These are phyloP conservation scores for Cliona cf. orientalis DNA, from an alignment of 37 sponge, comb jelly and placozoan genomes.

Conservation along the genomic window DNA sequence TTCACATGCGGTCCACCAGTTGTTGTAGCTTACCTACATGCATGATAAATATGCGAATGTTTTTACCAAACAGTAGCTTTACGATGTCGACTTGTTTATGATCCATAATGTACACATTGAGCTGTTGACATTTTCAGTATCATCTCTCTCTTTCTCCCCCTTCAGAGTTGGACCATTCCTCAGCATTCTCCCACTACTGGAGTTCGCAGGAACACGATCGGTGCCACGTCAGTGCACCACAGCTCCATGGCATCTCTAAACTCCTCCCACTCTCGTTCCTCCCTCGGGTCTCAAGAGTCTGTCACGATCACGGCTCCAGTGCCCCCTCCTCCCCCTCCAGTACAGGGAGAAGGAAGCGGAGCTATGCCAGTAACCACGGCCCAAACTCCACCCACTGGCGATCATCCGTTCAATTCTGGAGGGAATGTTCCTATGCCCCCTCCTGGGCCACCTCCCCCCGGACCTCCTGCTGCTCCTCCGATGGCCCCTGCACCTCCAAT, in stretches of 20 bases:
- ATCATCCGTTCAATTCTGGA: background rate
- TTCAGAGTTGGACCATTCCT: conserved; percentile 29
- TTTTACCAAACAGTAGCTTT: too few species aligned
- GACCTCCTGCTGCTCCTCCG: background rate
- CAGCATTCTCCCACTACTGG: background rate
- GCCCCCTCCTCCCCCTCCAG: background rate
- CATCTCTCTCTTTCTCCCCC: background rate
- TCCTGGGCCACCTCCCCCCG: conserved; percentile 29
- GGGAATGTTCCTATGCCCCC: conserved; percentile 11
- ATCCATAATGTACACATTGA: too few species aligned
- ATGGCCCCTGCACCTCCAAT: conserved; percentile 12
- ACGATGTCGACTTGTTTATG: too few species aligned
- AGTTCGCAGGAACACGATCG: too few species aligned
- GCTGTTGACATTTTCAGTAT: too few species aligned
- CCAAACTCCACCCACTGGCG: background rate
- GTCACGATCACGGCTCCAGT: conserved; percentile 3
- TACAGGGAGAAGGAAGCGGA: background rate
- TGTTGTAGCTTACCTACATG: too few species aligned
- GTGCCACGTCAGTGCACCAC: too few species aligned
- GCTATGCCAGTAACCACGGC: background rate
- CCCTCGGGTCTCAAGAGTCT: conserved; percentile 24
- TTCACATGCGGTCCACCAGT: too few species aligned
- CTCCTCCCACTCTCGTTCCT: conserved; percentile 41
- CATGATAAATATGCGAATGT: too few species aligned
- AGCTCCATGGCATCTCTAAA: background rate